phyloP scores from a whole-genome alignment of 2,113 vertebrate species.

The Scophthalmus maximus region DNA sequence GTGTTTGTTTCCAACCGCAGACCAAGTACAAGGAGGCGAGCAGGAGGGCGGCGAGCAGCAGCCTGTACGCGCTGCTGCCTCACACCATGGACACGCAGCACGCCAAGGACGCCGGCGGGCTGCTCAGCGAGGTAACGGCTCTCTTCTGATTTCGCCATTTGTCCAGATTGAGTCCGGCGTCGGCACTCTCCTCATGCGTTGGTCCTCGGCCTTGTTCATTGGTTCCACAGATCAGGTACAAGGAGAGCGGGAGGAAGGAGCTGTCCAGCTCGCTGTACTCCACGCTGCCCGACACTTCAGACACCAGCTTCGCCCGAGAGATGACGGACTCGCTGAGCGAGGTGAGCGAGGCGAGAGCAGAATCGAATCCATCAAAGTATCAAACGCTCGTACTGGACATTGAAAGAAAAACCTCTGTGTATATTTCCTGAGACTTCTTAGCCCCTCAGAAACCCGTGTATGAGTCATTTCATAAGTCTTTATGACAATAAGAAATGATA shows the following conservation, averaged over 20 bases:
- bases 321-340: conserved; percentile 58
- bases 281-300: conserved; percentile 86
- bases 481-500: no score
- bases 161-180: no score
- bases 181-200: no score
- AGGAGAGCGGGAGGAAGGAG: conserved; percentile 82
- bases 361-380: no score
- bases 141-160: not conserved
- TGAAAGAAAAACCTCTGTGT: no score
- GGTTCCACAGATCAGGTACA: conserved; percentile 86
- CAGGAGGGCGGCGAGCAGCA: conserved; percentile 41
- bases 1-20: conserved; percentile 65
- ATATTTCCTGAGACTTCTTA: no score
- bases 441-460: no score
- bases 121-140: conserved; percentile 74
- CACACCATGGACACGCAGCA: conserved; percentile 70
- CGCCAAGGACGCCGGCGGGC: conserved; percentile 64
- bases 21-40: conserved; percentile 87
- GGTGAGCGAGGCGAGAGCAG: not conserved
- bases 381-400: no score
- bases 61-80: conserved; percentile 67
- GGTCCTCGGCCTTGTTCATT: not conserved
- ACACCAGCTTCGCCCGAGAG: conserved; percentile 88
- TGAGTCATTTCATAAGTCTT: no score
- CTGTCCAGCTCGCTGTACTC: conserved; percentile 84